Evolutionary conservation across 2,113 vertebrate species (phyloP).

Genomic region (Leptobrachium leishanense): DNA sequence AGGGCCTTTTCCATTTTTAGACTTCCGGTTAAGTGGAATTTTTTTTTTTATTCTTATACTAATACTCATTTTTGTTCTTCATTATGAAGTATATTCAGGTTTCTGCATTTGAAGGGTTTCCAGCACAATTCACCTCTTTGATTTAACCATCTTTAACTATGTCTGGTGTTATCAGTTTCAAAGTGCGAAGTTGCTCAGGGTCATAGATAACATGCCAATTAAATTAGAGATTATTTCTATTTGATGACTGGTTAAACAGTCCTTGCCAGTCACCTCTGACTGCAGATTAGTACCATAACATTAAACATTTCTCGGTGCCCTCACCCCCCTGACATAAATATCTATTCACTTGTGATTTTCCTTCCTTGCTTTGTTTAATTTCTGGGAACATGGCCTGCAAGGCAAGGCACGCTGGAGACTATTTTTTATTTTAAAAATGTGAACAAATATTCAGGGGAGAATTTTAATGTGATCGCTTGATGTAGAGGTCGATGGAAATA

Average conservation of each 20-base stretch:
- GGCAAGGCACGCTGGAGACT: too few species aligned
- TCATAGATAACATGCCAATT: slow-evolving; percentile 11
- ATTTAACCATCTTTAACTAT: not conserved
- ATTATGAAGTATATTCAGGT: not conserved
- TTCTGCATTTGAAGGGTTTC: not conserved
- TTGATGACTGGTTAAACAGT: slow-evolving; percentile 1
- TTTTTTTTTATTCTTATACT: too few species aligned
- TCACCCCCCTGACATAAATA: not conserved
- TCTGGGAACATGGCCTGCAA: not conserved
- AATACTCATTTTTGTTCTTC: too few species aligned
- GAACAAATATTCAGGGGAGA: too few species aligned
- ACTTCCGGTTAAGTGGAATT: too few species aligned
- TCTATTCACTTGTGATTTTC: not conserved
- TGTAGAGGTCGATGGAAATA: too few species aligned
- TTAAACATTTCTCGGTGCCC: not conserved
- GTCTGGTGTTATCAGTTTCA: not conserved
- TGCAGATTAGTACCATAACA: not conserved
- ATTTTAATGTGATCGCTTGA: too few species aligned
- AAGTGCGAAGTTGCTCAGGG: not conserved
- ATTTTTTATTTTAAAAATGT: not conserved
- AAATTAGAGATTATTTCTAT: slow-evolving; percentile 10
- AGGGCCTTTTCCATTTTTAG: too few species aligned
- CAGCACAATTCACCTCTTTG: not conserved
- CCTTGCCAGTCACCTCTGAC: slow-evolving; percentile 8
- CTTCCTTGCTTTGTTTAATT: not conserved